Percentiles rank a stretch among this genome's conserved stretches.
phyloP scores from a whole-genome alignment of 2,888 invertebrate genomes.

The Acleris cristana region DNA sequence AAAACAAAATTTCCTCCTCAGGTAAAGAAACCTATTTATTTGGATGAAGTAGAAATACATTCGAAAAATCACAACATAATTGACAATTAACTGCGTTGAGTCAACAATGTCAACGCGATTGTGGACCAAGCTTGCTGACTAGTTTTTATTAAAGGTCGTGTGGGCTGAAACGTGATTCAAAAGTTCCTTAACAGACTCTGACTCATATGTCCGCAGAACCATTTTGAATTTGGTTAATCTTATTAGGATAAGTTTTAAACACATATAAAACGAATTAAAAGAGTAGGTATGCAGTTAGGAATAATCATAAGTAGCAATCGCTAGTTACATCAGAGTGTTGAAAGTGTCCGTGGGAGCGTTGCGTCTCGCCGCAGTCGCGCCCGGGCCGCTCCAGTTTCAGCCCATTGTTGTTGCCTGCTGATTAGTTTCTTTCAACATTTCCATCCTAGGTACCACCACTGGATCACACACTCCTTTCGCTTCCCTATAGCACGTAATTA shows the following conservation, averaged over 20 bases:
- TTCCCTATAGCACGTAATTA: conserved; percentile 4
- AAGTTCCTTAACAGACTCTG: conserved; percentile 12
- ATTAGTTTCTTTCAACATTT: conserved; percentile 50
- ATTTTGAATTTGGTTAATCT: neutral
- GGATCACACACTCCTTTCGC: conserved; percentile 28
- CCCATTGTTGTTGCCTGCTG: conserved; percentile 57
- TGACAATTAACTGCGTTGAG: too few species aligned
- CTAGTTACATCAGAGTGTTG: conserved; percentile 53
- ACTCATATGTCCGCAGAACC: neutral
- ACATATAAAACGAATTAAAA: neutral
- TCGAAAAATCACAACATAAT: too few species aligned
- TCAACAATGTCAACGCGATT: too few species aligned
- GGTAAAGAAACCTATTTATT: too few species aligned
- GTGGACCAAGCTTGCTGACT: too few species aligned
- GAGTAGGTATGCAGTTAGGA: neutral
- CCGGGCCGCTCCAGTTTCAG: conserved; percentile 57
- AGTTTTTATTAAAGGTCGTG: conserved; percentile 10
- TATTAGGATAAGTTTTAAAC: too few species aligned
- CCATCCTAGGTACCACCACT: conserved; percentile 8
- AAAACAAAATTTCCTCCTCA: too few species aligned
- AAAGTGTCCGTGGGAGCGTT: conserved; percentile 70
- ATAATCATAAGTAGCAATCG: conserved; percentile 25
- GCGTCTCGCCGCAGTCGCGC: conserved; percentile 49
- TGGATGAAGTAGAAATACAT: too few species aligned
- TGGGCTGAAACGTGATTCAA: conserved; percentile 23